Evolutionary conservation across 2,888 invertebrate species (phyloP).

Genomic region (Parasteatoda lunata): DNA sequence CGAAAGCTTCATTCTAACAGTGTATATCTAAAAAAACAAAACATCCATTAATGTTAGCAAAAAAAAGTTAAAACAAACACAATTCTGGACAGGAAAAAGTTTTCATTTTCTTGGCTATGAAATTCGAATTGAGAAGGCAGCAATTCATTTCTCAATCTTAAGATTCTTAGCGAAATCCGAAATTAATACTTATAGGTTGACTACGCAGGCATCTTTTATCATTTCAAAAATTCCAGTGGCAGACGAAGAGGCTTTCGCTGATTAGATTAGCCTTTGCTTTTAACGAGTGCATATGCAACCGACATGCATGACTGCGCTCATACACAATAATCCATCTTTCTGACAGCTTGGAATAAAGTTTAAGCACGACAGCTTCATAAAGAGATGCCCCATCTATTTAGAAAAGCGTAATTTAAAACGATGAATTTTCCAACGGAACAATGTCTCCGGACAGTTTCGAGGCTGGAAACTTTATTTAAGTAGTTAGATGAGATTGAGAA

Average conservation of each 20-base stretch:
- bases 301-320: not conserved
- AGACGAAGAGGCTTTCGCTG: conserved; percentile 4
- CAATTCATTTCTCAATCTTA: not conserved
- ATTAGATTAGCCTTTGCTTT: conserved; percentile 44
- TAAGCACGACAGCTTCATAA: not conserved
- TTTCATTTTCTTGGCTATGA: not conserved
- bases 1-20: too few relatives aligned
- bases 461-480: not conserved
- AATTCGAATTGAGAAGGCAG: not conserved
- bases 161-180: too few relatives aligned
- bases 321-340: not conserved
- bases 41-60: too few relatives aligned
- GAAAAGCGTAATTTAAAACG: conserved; percentile 5
- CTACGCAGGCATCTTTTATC: not conserved
- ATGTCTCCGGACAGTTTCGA: not conserved
- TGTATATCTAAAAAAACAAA: too few relatives aligned
- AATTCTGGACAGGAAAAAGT: not conserved
- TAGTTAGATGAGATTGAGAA: not conserved
- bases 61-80: too few relatives aligned
- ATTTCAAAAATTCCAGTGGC: not conserved
- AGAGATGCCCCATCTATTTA: not conserved
- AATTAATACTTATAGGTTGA: not conserved
- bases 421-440: not conserved
- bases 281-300: conserved; percentile 8
- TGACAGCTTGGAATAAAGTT: not conserved